Percentiles rank a stretch among this genome's conserved stretches.
These are phyloP conservation scores for Lacerta bilineata DNA, from an alignment of 2,797 vertebrate genomes.

Conservation along the genomic window DNA sequence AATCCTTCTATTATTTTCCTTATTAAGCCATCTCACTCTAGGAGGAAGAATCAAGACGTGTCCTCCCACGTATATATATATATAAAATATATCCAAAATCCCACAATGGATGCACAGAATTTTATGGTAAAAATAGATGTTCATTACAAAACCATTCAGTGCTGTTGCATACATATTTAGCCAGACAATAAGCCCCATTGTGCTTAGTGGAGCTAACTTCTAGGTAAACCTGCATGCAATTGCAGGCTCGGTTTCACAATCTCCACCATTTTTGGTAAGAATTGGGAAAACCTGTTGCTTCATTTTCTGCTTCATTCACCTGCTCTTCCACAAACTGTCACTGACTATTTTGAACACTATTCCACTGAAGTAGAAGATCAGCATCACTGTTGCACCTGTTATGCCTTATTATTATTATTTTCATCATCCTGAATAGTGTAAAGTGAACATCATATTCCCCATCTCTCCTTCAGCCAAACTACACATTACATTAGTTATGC, in stretches of 20 bases:
- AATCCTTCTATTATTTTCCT: constrained; percentile 44
- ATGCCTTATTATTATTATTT: not conserved
- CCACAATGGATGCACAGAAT: not conserved
- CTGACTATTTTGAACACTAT: not conserved
- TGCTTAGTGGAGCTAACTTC: too few species aligned
- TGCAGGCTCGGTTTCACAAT: not conserved
- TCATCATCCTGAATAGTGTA: not conserved
- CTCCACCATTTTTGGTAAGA: not conserved
- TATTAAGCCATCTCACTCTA: constrained; percentile 44
- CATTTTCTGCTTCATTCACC: not conserved
- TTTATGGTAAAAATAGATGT: not conserved
- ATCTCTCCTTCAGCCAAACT: not conserved
- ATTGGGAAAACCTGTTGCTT: not conserved
- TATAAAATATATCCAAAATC: not conserved
- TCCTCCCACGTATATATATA: not conserved
- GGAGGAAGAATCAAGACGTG: not conserved
- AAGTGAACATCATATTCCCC: not conserved
- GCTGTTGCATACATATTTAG: not conserved
- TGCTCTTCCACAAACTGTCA: not conserved
- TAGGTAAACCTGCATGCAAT: not conserved
- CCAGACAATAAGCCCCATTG: too few species aligned
- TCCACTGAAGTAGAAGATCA: not conserved
- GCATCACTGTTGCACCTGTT: not conserved
- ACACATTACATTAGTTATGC: not conserved
- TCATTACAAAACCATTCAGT: not conserved